Conservation (phyloP, 1,140 invertebrate genomes). For the Cherax quadricarinatus region DNA sequence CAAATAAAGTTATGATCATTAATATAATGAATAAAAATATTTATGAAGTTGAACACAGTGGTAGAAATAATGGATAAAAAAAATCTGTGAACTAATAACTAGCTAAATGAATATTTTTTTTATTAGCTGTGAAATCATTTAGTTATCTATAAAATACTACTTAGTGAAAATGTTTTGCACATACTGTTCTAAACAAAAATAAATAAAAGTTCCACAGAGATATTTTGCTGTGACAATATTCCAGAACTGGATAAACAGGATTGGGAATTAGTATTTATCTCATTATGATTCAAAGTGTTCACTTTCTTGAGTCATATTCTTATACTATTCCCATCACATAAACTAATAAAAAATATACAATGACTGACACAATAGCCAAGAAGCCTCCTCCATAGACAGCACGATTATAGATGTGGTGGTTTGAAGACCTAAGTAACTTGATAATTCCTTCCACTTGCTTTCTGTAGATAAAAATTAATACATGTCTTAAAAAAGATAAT, state of each 20-base stretch:
- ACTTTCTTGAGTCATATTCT: neutral
- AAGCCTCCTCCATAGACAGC: slow-evolving; percentile 34
- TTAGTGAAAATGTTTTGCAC: too few relatives aligned
- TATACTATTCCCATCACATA: neutral
- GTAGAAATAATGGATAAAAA: too few relatives aligned
- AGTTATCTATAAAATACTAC: neutral
- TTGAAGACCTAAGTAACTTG: slow-evolving; percentile 33
- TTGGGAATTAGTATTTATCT: neutral
- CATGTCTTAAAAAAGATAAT: too few relatives aligned
- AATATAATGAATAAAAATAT: too few relatives aligned
- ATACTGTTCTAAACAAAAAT: too few relatives aligned
- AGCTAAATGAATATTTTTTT: too few relatives aligned
- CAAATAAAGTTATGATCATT: too few relatives aligned
- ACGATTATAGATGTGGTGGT: slow-evolving; percentile 48
- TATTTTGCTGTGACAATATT: neutral
- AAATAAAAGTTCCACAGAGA: too few relatives aligned
- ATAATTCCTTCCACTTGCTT: slow-evolving; percentile 54
- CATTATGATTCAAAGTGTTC: neutral
- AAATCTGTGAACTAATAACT: too few relatives aligned
- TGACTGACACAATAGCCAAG: neutral
- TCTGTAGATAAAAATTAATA: slow-evolving; percentile 19
- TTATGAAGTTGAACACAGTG: too few relatives aligned
- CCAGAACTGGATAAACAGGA: neutral
- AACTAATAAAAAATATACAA: neutral
- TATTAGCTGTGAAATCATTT: neutral